Conservation (phyloP, 2,888 invertebrate species). For the Tenthredo distinguenda region DNA sequence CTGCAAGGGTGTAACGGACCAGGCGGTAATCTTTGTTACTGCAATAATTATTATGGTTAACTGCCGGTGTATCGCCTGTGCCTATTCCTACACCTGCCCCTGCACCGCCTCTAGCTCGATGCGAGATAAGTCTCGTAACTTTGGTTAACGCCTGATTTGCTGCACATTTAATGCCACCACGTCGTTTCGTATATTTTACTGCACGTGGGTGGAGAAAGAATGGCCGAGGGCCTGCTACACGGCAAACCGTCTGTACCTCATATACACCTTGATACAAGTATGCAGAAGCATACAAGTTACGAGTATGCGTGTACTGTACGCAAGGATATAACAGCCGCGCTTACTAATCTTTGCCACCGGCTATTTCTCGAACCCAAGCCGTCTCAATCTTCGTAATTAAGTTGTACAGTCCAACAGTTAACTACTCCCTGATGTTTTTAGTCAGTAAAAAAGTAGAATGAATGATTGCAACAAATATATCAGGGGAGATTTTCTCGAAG, state of each 20-base stretch:
- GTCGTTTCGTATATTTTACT: slow-evolving; percentile 54
- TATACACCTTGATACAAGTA: neutral
- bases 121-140: slow-evolving; percentile 44
- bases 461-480: neutral
- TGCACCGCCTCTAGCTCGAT: slow-evolving; percentile 34
- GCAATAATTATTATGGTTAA: slow-evolving; percentile 46
- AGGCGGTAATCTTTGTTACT: slow-evolving; percentile 24
- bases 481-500: slow-evolving; percentile 3
- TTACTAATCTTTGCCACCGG: slow-evolving; percentile 36
- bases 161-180: slow-evolving; percentile 55
- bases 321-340: neutral
- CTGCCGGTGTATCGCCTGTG: neutral
- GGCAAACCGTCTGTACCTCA: neutral
- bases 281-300: neutral
- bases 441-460: neutral
- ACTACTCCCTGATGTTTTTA: slow-evolving; percentile 4
- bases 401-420: slow-evolving; percentile 23
- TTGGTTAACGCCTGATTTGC: slow-evolving; percentile 52
- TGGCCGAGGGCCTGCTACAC: slow-evolving; percentile 30
- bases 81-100: slow-evolving; percentile 41
- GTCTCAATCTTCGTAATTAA: slow-evolving; percentile 47
- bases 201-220: slow-evolving; percentile 14
- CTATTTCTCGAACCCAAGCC: slow-evolving; percentile 28
- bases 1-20: neutral
- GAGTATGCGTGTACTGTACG: neutral